Evolutionary conservation across 2,113 vertebrate genomes (phyloP).

Genomic region (Bubalus kerabau): DNA sequence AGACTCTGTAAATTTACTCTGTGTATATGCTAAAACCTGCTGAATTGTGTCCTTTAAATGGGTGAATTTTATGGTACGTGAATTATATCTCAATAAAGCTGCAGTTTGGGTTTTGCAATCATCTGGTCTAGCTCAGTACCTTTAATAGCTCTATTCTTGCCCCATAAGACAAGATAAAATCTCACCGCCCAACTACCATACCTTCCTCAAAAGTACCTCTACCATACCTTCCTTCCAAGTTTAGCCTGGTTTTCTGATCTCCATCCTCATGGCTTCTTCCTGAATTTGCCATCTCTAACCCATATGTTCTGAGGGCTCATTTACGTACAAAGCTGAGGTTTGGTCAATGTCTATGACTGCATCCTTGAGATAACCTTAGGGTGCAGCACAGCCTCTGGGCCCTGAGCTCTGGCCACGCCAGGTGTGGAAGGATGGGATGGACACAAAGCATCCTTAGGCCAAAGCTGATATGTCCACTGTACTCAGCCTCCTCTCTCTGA

Average conservation of each 20-base stretch:
- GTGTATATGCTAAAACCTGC: background rate
- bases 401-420: background rate
- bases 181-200: background rate
- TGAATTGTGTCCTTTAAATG: background rate
- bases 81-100: background rate
- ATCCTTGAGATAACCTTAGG: background rate
- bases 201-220: background rate
- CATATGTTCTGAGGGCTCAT: fast-evolving
- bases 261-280: background rate
- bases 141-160: background rate
- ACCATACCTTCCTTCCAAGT: background rate
- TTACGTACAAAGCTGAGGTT: background rate
- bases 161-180: background rate
- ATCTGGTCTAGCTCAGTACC: background rate
- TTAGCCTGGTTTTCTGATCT: background rate
- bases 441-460: background rate
- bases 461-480: background rate
- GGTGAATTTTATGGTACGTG: background rate
- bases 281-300: background rate
- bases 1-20: background rate
- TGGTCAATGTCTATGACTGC: background rate
- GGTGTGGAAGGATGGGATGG: background rate
- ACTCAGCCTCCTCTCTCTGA: background rate
- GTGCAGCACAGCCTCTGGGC: background rate
- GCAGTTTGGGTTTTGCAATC: background rate